Percentiles rank a stretch among this genome's conserved stretches.
These are phyloP conservation scores for Chlamydotis undulata DNA, from an alignment of 2,113 vertebrate genomes.

Conservation along the genomic window DNA sequence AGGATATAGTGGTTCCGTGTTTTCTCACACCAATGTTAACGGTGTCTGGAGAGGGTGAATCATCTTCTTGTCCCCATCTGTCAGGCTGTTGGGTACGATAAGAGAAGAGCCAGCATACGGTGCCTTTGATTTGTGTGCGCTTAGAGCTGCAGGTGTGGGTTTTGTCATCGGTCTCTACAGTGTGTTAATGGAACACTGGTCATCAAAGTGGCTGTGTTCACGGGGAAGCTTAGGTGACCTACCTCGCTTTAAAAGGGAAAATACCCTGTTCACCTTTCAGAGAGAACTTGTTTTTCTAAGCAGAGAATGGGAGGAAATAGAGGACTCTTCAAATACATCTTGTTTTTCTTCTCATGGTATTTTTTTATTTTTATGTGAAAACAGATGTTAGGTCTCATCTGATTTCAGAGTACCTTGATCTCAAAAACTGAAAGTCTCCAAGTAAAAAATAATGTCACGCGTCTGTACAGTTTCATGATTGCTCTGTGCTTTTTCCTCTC, in stretches of 20 bases:
- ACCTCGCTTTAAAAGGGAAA: not conserved
- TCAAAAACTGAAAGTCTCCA: not conserved
- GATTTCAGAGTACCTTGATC: not conserved
- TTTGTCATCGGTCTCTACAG: not conserved
- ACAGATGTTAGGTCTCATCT: not conserved
- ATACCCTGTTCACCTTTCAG: fast-evolving
- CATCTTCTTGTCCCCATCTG: conserved; percentile 27
- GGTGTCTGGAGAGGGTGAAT: conserved; percentile 31
- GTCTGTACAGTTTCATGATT: not conserved
- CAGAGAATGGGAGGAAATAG: not conserved
- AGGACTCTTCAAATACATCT: not conserved
- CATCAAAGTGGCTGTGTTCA: not conserved
- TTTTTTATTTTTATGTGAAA: not conserved
- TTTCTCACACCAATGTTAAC: conserved; percentile 14
- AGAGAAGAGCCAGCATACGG: not conserved
- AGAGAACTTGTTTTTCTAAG: not conserved
- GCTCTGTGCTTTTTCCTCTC: not conserved
- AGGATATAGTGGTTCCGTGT: not conserved
- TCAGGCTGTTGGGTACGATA: not conserved
- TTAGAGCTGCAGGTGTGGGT: not conserved
- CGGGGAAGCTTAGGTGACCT: not conserved
- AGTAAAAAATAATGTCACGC: not conserved
- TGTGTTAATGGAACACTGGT: not conserved
- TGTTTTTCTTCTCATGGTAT: not conserved
- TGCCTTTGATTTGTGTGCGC: not conserved